Evolutionary conservation across 2,113 vertebrate species (phyloP).

Genomic region (Rynchops niger): DNA sequence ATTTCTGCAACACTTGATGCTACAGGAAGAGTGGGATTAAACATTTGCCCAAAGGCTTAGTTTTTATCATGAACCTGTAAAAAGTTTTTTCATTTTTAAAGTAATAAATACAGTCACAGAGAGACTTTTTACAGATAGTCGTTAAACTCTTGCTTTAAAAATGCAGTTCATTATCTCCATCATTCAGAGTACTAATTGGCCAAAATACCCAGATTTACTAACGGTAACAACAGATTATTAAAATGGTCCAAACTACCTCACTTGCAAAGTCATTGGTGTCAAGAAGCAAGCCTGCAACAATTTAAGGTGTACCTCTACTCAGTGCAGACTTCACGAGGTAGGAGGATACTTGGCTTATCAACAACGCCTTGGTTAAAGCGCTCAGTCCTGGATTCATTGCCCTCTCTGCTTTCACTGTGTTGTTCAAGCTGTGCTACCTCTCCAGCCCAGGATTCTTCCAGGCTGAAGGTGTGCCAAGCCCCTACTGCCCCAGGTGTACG

Average conservation of each 20-base stretch:
- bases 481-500: rapidly evolving
- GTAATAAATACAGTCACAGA: not conserved
- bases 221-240: not conserved
- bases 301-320: not conserved
- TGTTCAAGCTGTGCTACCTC: not conserved
- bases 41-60: not conserved
- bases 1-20: not conserved
- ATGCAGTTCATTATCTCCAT: not conserved
- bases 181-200: not conserved
- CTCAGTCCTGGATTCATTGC: not conserved
- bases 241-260: not conserved
- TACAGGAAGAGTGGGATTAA: not conserved
- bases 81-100: not conserved
- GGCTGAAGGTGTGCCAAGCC: not conserved
- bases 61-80: not conserved
- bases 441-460: not conserved
- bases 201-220: not conserved
- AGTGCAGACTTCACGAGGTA: not conserved
- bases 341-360: not conserved
- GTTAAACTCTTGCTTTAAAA: not conserved
- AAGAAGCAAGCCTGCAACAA: not conserved
- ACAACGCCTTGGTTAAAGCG: not conserved
- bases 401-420: not conserved
- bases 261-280: not conserved
- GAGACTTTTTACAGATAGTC: not conserved